phyloP scores from a whole-genome alignment of 2,888 invertebrate genomes.

The Asteroscopus sphinx region DNA sequence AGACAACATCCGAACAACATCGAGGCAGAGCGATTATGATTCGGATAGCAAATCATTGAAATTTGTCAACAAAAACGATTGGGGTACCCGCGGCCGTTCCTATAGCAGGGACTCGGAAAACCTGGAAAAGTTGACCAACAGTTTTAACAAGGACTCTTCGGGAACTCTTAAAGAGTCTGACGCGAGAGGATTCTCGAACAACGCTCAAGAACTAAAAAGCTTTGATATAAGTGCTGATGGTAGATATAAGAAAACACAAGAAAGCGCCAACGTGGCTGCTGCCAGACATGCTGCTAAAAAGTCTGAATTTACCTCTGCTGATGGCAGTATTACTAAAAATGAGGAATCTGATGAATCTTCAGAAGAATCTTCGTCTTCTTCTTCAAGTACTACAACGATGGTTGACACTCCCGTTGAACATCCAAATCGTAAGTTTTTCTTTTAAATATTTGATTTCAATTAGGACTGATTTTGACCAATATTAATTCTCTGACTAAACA shows the following conservation, averaged over 20 bases:
- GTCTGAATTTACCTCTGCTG: too few relatives aligned
- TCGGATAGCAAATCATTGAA: background rate
- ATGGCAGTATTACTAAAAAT: background rate
- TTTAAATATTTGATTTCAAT: too few relatives aligned
- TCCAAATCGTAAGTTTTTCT: too few relatives aligned
- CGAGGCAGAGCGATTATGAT: background rate
- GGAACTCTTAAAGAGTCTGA: background rate
- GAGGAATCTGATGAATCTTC: background rate
- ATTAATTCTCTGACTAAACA: too few relatives aligned
- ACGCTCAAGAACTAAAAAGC: background rate
- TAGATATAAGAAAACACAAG: too few relatives aligned
- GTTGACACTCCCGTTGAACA: background rate
- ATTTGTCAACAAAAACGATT: background rate
- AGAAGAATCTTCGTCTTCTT: background rate
- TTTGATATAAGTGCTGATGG: background rate
- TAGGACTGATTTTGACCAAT: too few relatives aligned
- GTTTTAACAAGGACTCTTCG: background rate
- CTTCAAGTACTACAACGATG: background rate
- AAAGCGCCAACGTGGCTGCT: rapidly evolving
- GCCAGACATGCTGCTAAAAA: background rate
- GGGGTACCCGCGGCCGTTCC: background rate
- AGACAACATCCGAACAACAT: too few relatives aligned
- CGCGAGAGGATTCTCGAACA: background rate
- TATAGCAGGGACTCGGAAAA: background rate
- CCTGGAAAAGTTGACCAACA: background rate